These are phyloP conservation scores for Saccopteryx bilineata DNA, from an alignment of 2,113 vertebrate species.

Conservation along the genomic window DNA sequence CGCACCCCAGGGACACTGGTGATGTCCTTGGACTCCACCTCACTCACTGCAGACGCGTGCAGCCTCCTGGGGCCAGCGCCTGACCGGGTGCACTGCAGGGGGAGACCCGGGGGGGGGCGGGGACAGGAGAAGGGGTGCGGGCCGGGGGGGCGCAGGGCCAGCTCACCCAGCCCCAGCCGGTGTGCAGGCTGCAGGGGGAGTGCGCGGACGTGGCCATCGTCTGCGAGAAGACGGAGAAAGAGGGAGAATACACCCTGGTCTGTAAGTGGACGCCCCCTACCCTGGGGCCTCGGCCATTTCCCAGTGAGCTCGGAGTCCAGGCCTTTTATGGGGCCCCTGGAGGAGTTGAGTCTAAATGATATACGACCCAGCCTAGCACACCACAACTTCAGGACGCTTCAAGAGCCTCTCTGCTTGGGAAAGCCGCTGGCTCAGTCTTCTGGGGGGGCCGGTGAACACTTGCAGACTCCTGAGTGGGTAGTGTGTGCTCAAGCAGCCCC, in stretches of 20 bases:
- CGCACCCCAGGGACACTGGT: too few species aligned
- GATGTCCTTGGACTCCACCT: too few species aligned
- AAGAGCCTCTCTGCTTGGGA: fast-evolving
- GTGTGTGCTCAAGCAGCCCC: not conserved
- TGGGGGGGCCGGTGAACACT: not conserved
- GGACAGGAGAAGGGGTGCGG: not conserved
- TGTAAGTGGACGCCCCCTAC: not conserved
- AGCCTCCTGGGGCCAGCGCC: not conserved
- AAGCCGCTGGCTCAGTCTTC: not conserved
- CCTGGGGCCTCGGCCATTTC: not conserved
- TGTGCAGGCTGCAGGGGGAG: not conserved
- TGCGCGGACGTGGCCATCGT: not conserved
- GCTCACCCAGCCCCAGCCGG: not conserved
- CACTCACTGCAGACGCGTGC: too few species aligned
- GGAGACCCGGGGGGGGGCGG: fast-evolving
- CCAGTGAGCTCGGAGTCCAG: not conserved
- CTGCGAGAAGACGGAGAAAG: not conserved
- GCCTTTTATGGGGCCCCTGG: not conserved
- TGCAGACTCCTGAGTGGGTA: not conserved
- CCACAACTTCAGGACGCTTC: not conserved
- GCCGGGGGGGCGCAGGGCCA: not conserved
- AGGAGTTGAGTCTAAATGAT: not conserved
- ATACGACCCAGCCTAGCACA: not conserved
- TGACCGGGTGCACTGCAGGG: not conserved
- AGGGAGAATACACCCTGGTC: not conserved